Percentiles rank a stretch among this genome's conserved stretches.
These are phyloP conservation scores for Crotalus viridis DNA, from an alignment of 2,113 vertebrate genomes.

Conservation along the genomic window DNA sequence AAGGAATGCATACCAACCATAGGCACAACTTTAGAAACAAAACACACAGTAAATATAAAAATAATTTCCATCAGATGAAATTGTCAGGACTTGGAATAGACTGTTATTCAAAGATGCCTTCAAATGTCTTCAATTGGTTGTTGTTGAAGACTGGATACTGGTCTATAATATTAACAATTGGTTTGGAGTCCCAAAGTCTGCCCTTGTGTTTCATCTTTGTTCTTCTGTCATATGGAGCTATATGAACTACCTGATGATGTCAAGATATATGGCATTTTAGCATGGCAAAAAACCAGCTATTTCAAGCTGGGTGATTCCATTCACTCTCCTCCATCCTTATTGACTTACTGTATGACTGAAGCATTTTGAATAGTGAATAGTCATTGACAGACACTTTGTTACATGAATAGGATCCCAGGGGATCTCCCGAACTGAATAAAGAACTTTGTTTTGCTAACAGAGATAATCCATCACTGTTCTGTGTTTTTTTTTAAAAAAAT, in stretches of 20 bases:
- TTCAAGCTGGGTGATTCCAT: conserved; percentile 15
- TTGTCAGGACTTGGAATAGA: not conserved
- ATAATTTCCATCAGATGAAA: not conserved
- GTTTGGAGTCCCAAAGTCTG: not conserved
- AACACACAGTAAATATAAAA: not conserved
- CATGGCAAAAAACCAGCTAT: not conserved
- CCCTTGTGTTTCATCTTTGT: conserved; percentile 13
- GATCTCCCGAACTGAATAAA: conserved; percentile 25
- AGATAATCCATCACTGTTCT: conserved; percentile 32
- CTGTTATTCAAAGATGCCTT: conserved; percentile 2
- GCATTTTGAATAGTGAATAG: conserved; percentile 34
- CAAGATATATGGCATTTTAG: conserved; percentile 21
- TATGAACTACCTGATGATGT: conserved; percentile 27
- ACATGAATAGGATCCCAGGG: conserved; percentile 29
- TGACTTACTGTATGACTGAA: conserved; percentile 13
- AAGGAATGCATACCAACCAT: too few species aligned
- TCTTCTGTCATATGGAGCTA: conserved; percentile 12
- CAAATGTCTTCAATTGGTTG: conserved; percentile 9
- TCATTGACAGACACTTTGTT: conserved; percentile 24
- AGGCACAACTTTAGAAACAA: not conserved
- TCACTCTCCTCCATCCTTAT: conserved; percentile 1
- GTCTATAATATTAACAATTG: conserved; percentile 2
- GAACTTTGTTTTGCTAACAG: conserved; percentile 31
- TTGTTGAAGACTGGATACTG: conserved; percentile 18
- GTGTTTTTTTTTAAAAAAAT: not conserved